Percentiles rank a stretch among this genome's conserved stretches.
phyloP scores from a whole-genome alignment of 2,888 invertebrate genomes.

The Thera britannica region DNA sequence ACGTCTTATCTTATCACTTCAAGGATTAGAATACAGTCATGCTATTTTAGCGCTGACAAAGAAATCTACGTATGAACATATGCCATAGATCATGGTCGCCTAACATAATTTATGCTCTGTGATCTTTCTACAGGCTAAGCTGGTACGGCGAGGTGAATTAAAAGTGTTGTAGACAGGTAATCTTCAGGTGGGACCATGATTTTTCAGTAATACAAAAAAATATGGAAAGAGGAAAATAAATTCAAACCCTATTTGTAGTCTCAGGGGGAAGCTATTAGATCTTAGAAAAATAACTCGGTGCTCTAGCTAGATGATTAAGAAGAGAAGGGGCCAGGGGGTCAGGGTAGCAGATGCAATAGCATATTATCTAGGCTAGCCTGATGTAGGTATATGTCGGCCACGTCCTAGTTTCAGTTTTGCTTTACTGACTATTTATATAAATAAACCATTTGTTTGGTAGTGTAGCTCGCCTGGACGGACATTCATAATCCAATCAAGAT shows the following conservation, averaged over 20 bases:
- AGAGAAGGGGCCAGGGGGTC: background rate
- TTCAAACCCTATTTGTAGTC: too few species aligned
- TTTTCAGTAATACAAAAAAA: too few species aligned
- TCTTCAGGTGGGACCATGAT: too few species aligned
- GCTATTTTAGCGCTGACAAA: conserved; percentile 20
- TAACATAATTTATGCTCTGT: background rate
- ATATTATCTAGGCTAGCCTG: conserved; percentile 9
- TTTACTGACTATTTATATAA: background rate
- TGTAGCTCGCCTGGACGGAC: too few species aligned
- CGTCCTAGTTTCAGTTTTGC: conserved; percentile 7
- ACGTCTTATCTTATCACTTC: conserved; percentile 38
- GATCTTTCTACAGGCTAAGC: background rate
- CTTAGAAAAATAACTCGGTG: background rate
- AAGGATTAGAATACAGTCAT: conserved; percentile 29
- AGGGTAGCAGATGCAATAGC: conserved; percentile 7
- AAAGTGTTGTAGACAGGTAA: too few species aligned
- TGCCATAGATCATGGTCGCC: conserved; percentile 11
- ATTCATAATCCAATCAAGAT: too few species aligned
- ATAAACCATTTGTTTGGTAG: background rate
- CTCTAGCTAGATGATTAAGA: background rate
- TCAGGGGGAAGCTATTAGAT: too few species aligned
- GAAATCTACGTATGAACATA: conserved; percentile 3
- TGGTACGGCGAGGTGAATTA: background rate
- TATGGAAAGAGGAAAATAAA: too few species aligned
- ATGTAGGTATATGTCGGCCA: conserved; percentile 7